phyloP scores from a whole-genome alignment of 2,797 vertebrate genomes.

The Pangasius djambal region DNA sequence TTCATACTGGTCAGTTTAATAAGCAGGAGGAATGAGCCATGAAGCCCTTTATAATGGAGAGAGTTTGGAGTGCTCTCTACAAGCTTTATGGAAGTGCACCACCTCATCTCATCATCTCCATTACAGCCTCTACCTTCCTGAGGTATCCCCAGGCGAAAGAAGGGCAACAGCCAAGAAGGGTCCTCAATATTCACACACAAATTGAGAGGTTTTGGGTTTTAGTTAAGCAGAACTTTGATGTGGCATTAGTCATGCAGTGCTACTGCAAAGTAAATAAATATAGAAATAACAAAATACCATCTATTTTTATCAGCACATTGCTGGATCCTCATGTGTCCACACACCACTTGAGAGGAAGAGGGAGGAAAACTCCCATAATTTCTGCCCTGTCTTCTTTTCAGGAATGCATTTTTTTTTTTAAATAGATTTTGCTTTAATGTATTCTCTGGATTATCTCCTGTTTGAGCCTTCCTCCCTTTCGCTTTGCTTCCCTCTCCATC shows the following conservation, averaged over 20 bases:
- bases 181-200: slow-evolving; percentile 50
- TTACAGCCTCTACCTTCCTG: slow-evolving; percentile 30
- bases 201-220: slow-evolving; percentile 59
- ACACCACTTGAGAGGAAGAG: slow-evolving; percentile 28
- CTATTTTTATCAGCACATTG: slow-evolving; percentile 57
- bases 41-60: slow-evolving; percentile 15
- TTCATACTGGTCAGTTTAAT: neutral
- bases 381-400: slow-evolving; percentile 54
- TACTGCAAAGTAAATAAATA: slow-evolving; percentile 53
- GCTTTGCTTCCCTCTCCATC: slow-evolving; percentile 42
- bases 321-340: slow-evolving; percentile 49
- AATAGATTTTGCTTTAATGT: slow-evolving; percentile 73
- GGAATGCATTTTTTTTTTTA: slow-evolving; percentile 69
- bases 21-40: slow-evolving; percentile 4
- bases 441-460: slow-evolving; percentile 60
- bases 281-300: slow-evolving; percentile 52
- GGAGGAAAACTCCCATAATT: slow-evolving; percentile 36
- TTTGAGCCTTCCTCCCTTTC: slow-evolving; percentile 58
- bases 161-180: slow-evolving; percentile 36
- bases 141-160: slow-evolving; percentile 40
- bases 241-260: slow-evolving; percentile 55
- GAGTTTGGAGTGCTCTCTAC: slow-evolving; percentile 36
- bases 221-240: slow-evolving; percentile 60
- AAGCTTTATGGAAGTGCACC: slow-evolving; percentile 35
- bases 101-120: slow-evolving; percentile 24